phyloP scores from a whole-genome alignment of 2,797 vertebrate genomes.

The Brachyalestes nurse region DNA sequence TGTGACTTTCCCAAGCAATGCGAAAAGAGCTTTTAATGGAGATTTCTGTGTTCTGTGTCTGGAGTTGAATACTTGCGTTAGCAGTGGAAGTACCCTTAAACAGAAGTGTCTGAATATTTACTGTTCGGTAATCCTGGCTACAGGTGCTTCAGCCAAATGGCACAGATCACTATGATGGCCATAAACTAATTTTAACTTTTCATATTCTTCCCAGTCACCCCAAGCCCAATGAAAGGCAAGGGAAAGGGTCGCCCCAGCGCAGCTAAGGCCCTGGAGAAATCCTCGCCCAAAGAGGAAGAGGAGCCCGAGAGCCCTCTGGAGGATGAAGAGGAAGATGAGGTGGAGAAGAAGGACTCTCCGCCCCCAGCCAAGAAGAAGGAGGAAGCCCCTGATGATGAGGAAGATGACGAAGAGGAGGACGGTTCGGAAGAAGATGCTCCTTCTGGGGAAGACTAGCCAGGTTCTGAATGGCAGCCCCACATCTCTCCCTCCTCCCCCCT shows the following conservation, averaged over 20 bases:
- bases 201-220: constrained; percentile 83
- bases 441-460: constrained; percentile 94
- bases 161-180: neutral
- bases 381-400: constrained; percentile 70
- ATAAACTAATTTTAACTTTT: neutral
- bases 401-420: constrained; percentile 78
- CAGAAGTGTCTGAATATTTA: neutral
- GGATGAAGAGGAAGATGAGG: constrained; percentile 79
- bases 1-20: too few relatives aligned
- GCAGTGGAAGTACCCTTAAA: too few relatives aligned
- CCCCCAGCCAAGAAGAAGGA: constrained; percentile 85
- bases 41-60: neutral
- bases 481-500: constrained; percentile 50
- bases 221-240: constrained; percentile 97
- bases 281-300: constrained; percentile 89
- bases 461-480: constrained; percentile 58
- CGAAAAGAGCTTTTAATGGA: neutral
- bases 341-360: constrained; percentile 84
- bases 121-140: neutral
- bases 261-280: constrained; percentile 92
- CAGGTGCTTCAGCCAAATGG: neutral
- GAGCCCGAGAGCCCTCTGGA: constrained; percentile 78
- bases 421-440: constrained; percentile 95
- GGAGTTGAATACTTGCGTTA: too few relatives aligned
- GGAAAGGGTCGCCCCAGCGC: constrained; percentile 92